Base-by-base conservation (phyloP, 2,888 invertebrate species). In the Palloptera scutellata region DNA sequence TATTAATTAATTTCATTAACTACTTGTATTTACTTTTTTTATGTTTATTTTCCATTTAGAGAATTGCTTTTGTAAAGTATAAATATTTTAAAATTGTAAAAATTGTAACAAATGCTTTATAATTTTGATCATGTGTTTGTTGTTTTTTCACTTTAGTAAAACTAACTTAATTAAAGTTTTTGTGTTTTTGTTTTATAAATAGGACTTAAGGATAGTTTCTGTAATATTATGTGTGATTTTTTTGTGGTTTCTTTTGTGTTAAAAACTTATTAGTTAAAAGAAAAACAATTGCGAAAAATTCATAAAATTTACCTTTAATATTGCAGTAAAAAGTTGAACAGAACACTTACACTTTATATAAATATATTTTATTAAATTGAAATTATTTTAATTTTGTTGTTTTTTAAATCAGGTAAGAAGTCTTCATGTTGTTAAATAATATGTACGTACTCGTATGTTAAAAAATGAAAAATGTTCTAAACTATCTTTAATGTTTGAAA, bases 1-100 rank as follows among this genome's bases (percentile, higher is more conserved):
- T 69, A 65, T 75, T 77, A 69, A 55, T 48, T 52, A 63, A 67
- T 65, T 45, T 61, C 65, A 68, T 30, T 66, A 70, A 67, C 62
- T 51, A 51, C 58, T 70, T 62, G 43, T 66, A 63, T 30, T 60
- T 66, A 52, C 64, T 51, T 73, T 66, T 65, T 64, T 64, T 48
- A 41, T 59, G 11, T 41, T 63, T 60, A 48, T 41, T 42, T 30
- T 30, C 30, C 2, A 4, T 30, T 30, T 6, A 30, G 2, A 30
- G 30, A 30, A 30, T 30, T 30, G 30, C 6, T 57, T 41, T 59
- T 52, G 51, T 64, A 64, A 64, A 64, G 42, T 59, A 64, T 58
- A 30, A 30, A 30, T 30, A 2, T 59, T 64, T 59, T 53, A 64
- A 52, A 30, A 30, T 30, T 52, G 42, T 69, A 60, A 66, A 68